Evolutionary conservation across 2,797 vertebrate species (phyloP).

Genomic region (Rhynchotus rufescens): DNA sequence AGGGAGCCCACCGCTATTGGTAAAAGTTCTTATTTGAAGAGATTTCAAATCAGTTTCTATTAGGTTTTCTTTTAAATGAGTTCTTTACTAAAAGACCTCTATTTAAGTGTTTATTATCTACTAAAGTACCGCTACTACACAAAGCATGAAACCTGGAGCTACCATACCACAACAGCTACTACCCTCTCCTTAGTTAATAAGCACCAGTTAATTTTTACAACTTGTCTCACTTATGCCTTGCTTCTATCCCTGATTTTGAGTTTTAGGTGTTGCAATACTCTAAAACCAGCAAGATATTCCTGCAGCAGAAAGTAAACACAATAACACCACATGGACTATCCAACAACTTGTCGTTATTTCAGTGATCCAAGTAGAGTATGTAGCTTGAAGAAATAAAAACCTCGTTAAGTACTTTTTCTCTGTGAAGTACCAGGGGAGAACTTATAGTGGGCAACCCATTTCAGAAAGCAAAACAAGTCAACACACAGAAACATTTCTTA

Average conservation of each 20-base stretch:
- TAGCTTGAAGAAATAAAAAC: neutral
- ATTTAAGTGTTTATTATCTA: neutral
- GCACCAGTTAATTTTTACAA: neutral
- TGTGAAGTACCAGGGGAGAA: neutral
- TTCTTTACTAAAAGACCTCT: conserved; percentile 7
- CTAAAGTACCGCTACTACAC: neutral
- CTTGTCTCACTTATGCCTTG: neutral
- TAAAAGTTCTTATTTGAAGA: neutral
- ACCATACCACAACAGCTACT: neutral
- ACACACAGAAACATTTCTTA: neutral
- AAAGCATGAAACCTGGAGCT: neutral
- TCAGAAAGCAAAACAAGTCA: neutral
- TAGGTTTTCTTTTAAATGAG: neutral
- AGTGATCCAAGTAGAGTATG: neutral
- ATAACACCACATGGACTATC: neutral
- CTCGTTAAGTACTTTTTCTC: too few relatives aligned
- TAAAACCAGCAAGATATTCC: neutral
- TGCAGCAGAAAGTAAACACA: neutral
- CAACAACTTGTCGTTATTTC: neutral
- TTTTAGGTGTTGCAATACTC: neutral
- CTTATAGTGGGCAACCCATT: neutral
- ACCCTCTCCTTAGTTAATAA: neutral
- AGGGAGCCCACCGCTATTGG: neutral
- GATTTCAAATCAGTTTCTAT: neutral
- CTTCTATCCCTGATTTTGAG: neutral